Conservation (phyloP, 1,140 invertebrate genomes). For the Chironomus tepperi region DNA sequence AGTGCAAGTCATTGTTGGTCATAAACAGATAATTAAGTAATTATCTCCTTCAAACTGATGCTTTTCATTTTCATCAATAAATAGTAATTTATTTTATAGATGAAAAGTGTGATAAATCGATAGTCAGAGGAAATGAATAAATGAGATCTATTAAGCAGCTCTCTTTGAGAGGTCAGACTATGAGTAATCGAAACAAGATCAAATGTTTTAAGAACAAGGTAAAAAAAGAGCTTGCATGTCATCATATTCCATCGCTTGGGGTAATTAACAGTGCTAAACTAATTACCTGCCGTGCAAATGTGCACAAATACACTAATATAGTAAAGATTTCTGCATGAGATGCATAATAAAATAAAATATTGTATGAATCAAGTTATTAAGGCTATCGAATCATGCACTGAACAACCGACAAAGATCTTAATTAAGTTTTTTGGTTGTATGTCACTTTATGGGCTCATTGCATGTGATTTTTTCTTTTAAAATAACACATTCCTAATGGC, state of each 20-base stretch:
- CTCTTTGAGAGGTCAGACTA: too few species aligned
- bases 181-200: too few species aligned
- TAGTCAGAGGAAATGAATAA: too few species aligned
- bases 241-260: conserved; percentile 4
- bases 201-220: too few species aligned
- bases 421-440: neutral
- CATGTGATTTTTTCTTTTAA: neutral
- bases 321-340: neutral
- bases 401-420: neutral
- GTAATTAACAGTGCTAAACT: conserved; percentile 12
- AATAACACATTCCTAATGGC: neutral
- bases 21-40: conserved; percentile 14
- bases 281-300: conserved; percentile 11
- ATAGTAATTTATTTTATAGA: neutral
- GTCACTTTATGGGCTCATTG: neutral
- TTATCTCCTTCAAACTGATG: neutral
- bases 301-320: neutral
- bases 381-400: neutral
- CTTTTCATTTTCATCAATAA: too few species aligned
- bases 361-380: neutral
- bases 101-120: neutral
- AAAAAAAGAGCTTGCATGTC: neutral
- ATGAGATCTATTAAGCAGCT: too few species aligned
- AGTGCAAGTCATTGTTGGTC: neutral
- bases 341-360: neutral